Percentiles rank a stretch among this genome's conserved stretches.
These are phyloP conservation scores for Maconellicoccus hirsutus DNA, from an alignment of 1,140 invertebrate species.

Conservation along the genomic window DNA sequence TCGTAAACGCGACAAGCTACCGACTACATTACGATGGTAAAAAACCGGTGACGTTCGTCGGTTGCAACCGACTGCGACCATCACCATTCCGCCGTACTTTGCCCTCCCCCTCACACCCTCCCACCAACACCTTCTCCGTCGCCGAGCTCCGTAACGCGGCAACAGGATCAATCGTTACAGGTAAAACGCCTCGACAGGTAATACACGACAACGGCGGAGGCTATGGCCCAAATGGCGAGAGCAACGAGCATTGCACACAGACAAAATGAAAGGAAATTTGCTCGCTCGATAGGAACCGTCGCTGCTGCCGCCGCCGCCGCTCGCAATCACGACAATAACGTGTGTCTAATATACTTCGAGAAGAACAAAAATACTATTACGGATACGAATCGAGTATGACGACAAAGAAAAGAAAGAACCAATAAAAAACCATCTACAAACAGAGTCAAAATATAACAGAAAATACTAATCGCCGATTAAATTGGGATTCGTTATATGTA, in stretches of 20 bases:
- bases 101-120: neutral
- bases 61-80: neutral
- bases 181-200: constrained; percentile 1
- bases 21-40: neutral
- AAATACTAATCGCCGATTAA: no score
- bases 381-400: no score
- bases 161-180: constrained; percentile 8
- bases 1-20: neutral
- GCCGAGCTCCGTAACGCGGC: neutral
- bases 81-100: neutral
- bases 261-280: neutral
- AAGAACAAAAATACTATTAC: no score
- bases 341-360: no score
- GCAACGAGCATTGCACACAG: neutral
- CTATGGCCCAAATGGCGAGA: neutral
- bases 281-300: no score
- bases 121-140: no score
- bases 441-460: no score
- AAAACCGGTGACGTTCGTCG: neutral
- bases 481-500: no score
- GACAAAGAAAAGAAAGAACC: no score
- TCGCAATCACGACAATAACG: no score
- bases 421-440: no score
- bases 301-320: no score
- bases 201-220: neutral